These are phyloP conservation scores for Lasiurus cinereus DNA, from an alignment of 2,113 vertebrate genomes.

Conservation along the genomic window DNA sequence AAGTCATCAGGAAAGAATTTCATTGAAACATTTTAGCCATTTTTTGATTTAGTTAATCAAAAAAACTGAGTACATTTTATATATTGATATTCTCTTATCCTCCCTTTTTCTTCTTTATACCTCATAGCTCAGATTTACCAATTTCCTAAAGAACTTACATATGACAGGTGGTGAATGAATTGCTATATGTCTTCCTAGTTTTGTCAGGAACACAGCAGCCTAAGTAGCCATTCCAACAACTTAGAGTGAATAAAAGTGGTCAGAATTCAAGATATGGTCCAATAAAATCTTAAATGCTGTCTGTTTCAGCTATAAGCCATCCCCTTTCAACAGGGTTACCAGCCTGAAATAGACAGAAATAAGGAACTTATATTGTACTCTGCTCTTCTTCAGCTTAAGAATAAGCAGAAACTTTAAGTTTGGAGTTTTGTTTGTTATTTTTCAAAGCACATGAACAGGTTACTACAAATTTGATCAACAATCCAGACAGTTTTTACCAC, in stretches of 20 bases:
- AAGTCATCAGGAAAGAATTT: conserved; percentile 8
- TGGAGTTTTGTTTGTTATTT: background rate
- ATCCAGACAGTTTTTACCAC: background rate
- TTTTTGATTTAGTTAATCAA: too few relatives aligned
- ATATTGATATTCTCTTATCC: background rate
- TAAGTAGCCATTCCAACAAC: background rate
- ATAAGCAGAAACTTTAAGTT: background rate
- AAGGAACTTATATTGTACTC: background rate
- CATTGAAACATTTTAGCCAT: background rate
- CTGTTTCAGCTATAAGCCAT: background rate
- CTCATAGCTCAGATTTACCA: background rate
- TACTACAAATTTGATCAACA: background rate
- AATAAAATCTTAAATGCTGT: background rate
- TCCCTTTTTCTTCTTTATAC: background rate
- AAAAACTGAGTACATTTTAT: background rate
- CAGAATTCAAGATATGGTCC: background rate
- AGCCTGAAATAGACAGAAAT: background rate
- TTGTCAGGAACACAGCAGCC: background rate
- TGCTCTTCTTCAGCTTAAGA: background rate
- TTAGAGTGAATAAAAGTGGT: background rate
- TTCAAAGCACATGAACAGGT: background rate
- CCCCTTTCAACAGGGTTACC: background rate
- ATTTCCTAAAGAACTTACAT: conserved; percentile 18
- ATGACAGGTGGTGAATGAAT: background rate
- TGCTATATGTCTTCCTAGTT: background rate